Evolutionary conservation across 2,888 invertebrate genomes (phyloP), one percentile per base, ranked within the genome.

Genomic region (Lymantria dispar): DNA sequence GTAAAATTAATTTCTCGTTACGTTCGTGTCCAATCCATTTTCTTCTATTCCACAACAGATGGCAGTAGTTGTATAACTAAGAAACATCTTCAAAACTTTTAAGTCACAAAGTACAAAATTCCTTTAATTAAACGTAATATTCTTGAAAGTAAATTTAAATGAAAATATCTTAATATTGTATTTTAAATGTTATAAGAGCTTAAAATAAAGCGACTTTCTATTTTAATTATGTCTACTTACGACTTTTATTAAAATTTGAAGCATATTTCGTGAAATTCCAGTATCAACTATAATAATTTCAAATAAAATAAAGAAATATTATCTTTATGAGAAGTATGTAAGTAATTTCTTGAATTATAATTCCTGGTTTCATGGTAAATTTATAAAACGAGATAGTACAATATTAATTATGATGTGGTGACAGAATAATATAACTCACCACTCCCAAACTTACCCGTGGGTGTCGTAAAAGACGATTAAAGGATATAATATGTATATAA

Each of bases 1-100:
- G 5, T 22, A 5, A 22, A 22, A 22, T 22, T 5, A 22, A 22
- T 3, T 22, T 22, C 22, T 22, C 2, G 22, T 22, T 22, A 5
- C 22, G 22, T 2, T 5, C 5, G 2, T 22, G 2, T 22, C 22
- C 5, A 22, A 22, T 22, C 22, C 22, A 22, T 22, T 22, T 50
- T 33, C n/a, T 58, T 8, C 87, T 74, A 83, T 82, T 85, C 82
- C 50, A 36, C 67, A 66, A 66, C 11, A 87, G 87, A 83, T 87
- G 87, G 82, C 82, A 80, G 47, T 72, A 73, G 60, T 22, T 45
- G 74, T 67, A 48, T 40, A 37, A 10, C 42, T 47, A 8, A 40
- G 12, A n/a, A 12, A 38, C 38, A 12, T n/a, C 12, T 7, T 12
- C 12, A n/a, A 38, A 38, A n/a, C 7, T 38, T 38, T 39, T 22